phyloP scores from a whole-genome alignment of 1,140 invertebrate genomes.

The Wasmannia auropunctata region DNA sequence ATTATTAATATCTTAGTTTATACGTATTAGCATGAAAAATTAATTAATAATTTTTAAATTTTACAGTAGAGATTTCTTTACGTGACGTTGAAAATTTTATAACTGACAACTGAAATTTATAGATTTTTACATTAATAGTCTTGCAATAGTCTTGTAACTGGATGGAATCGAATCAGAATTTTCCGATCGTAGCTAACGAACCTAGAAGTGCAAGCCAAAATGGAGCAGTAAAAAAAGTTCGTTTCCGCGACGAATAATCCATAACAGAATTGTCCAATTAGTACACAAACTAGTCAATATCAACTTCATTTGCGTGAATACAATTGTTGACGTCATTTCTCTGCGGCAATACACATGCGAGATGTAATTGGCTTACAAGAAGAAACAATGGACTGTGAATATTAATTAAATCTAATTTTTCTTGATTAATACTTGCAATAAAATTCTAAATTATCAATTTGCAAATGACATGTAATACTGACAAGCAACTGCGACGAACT shows the following conservation, averaged over 20 bases:
- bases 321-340: slow-evolving; percentile 4
- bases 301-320: slow-evolving; percentile 35
- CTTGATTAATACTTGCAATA: background rate
- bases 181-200: slow-evolving; percentile 19
- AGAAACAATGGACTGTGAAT: background rate
- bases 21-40: background rate
- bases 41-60: background rate
- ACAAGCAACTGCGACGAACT: background rate
- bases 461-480: background rate
- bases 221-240: background rate
- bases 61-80: background rate
- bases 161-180: background rate
- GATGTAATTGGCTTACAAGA: background rate
- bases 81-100: background rate
- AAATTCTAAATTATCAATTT: slow-evolving; percentile 18
- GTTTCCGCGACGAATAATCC: slow-evolving; percentile 18
- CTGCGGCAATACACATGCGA: background rate
- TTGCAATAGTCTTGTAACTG: too few species aligned
- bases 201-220: background rate
- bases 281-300: slow-evolving; percentile 32
- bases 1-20: background rate
- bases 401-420: slow-evolving; percentile 29
- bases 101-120: background rate
- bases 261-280: slow-evolving; percentile 37
- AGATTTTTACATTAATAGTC: background rate